Evolutionary conservation across 2,797 vertebrate genomes (phyloP).

Genomic region (Oryzias sinensis): DNA sequence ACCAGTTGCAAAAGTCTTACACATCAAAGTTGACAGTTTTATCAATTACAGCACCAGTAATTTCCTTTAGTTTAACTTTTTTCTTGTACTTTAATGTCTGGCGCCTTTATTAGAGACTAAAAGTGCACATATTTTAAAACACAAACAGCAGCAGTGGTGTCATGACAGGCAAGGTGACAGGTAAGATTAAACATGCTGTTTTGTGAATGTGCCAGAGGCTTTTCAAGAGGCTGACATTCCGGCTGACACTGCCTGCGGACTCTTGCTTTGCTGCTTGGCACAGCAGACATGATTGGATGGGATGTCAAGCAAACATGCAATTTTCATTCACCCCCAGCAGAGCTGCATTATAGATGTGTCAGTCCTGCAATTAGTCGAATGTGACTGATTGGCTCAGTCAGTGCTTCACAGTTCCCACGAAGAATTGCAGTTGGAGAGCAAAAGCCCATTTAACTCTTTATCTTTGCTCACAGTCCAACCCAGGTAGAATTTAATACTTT

Average conservation of each 20-base stretch:
- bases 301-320: slow-evolving; percentile 74
- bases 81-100: slow-evolving; percentile 1
- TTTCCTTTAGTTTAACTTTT: slow-evolving; percentile 16
- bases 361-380: slow-evolving; percentile 83
- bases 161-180: slow-evolving; percentile 43
- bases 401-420: slow-evolving; percentile 25
- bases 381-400: slow-evolving; percentile 79
- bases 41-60: neutral
- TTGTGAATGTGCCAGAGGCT: slow-evolving; percentile 35
- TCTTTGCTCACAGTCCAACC: neutral
- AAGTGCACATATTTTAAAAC: slow-evolving; percentile 11
- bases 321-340: slow-evolving; percentile 88
- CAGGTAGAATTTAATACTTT: too few species aligned
- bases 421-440: slow-evolving; percentile 17
- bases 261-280: slow-evolving; percentile 20
- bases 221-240: slow-evolving; percentile 41
- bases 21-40: neutral
- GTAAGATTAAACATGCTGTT: slow-evolving; percentile 36
- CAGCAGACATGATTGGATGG: slow-evolving; percentile 71
- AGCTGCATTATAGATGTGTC: slow-evolving; percentile 81
- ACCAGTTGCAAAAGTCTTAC: neutral
- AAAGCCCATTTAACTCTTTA: slow-evolving; percentile 7
- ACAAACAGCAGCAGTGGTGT: slow-evolving; percentile 27
- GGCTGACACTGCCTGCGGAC: slow-evolving; percentile 57
- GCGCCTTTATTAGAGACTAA: slow-evolving; percentile 21